These are phyloP conservation scores for Pteronura brasiliensis DNA, from an alignment of 2,113 vertebrate species.

Conservation along the genomic window DNA sequence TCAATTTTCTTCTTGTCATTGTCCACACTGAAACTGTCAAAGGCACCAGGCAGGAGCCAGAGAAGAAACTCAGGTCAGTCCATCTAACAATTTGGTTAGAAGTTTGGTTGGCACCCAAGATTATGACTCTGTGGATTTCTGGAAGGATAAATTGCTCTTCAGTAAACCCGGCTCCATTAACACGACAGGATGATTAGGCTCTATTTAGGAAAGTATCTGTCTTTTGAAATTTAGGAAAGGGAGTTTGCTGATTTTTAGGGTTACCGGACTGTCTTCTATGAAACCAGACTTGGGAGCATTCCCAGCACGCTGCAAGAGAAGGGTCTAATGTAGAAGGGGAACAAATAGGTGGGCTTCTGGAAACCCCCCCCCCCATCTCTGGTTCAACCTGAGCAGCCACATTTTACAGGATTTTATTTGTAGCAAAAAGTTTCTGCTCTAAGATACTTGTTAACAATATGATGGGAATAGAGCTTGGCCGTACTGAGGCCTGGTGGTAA, in stretches of 20 bases:
- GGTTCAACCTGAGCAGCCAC: not conserved
- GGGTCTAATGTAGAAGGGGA: not conserved
- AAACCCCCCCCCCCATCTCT: not conserved
- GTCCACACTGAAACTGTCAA: not conserved
- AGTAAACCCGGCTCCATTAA: not conserved
- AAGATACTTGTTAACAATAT: not conserved
- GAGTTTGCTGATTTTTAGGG: not conserved
- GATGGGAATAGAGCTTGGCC: not conserved
- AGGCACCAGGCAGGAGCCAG: not conserved
- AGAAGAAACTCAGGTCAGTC: not conserved
- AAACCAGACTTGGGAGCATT: not conserved
- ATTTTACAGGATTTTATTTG: not conserved
- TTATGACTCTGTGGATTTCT: not conserved
- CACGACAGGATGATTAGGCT: not conserved
- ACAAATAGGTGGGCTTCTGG: not conserved
- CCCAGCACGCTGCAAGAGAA: not conserved
- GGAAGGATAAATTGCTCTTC: not conserved
- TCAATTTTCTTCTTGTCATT: not conserved
- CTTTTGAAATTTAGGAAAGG: constrained; percentile 1
- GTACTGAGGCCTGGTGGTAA: not conserved
- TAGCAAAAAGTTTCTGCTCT: not conserved
- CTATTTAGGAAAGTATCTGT: not conserved
- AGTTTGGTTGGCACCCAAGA: not conserved
- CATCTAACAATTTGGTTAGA: not conserved
- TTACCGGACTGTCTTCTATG: not conserved